Evolutionary conservation across 2,113 vertebrate genomes (phyloP), one percentile per base, ranked within the genome.

Genomic region (Sitta europaea): DNA sequence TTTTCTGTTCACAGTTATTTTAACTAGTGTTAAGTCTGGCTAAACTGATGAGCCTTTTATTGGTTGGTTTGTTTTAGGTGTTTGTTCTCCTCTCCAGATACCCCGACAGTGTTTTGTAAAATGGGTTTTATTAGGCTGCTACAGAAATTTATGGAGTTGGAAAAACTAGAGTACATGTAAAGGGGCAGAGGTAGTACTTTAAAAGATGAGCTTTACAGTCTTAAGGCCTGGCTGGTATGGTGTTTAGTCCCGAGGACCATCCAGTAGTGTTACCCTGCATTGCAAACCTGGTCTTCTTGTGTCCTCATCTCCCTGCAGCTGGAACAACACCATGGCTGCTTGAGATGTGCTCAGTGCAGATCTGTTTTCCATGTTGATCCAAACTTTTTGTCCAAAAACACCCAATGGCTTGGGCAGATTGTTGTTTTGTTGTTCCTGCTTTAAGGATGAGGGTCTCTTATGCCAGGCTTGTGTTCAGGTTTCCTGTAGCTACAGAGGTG

Each of bases 1-100:
- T 93, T 96, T 96, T 96, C 71, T 90, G 40, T 82, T 94, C 74
- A 40, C 88, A 65, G 88, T 82, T 97, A 86, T 86, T 95, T 97
- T 93, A 93, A 94, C 81, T 86, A 86, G 70, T 79, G 90, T 92
- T 96, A 93, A 95, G 62, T 95, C 85, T 95, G 81, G 62, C 74
- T 94, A 90, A 94, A 90, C 57, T 5, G 2, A 63, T 7, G 3
- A 85, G 36, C 22, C 18, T 90, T 95, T 96, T 96, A 94, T 95
- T 59, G 77, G 36, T 68, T 88, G 66, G 62, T 85, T 93, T 93
- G 45, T 22, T 96, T 94, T 59, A 89, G 74, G 74, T 92, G 67
- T 90, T 97, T 91, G 65, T 48, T 89, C 77, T 93, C 36, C 62
- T 91, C 31, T 93, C 88, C 90, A 93, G 71, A 85, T 76, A 92